Evolutionary conservation across 2,113 vertebrate species (phyloP), one percentile per base, ranked within the genome.

Genomic region (Ascaphus truei): DNA sequence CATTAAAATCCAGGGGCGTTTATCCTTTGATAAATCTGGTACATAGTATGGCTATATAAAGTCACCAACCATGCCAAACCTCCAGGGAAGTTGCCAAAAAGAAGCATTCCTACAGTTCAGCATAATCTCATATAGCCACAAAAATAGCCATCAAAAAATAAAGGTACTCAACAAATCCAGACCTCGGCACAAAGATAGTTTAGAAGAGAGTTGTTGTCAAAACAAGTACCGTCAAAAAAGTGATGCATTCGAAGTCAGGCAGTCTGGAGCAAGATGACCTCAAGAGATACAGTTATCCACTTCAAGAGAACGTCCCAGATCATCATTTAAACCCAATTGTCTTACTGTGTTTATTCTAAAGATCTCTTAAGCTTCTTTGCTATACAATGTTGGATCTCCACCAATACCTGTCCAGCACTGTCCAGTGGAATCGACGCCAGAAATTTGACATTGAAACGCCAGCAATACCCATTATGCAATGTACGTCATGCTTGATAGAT

Each of bases 241-340:
- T 52, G 33, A 71, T 61, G 45, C 61, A 63, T 50, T 63, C 45
- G 25, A 51, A 51, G 61, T 37, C 57, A 39, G 66, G n/a, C 45
- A 30, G 67, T 61, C 67, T 71, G 67, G 67, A 71, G 67, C 57
- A 61, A 52, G 57, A 71, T 71, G 67, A 71, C 67, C 67, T 51
- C 31, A 10, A 52, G 7, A 71, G 67, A 71, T 69, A 34, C n/a
- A 33, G 2, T 5, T 20, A 60, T 60, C 56, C 18, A 22, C 23
- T 68, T 16, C 30, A 58, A 34, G 4, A 31, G 48, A 62, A 31
- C 51, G 25, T 56, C 26, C 52, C 37, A 25, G 18, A 31, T 50
- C 45, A 41, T 52, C 20, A 51, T 13, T 16, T 27, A 65, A 52
- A 53, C 15, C n/a, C n/a, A 23, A 27, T 30, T 30, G 55, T 39